Evolutionary conservation across 2,888 invertebrate genomes (phyloP).

Genomic region (Amphipoea lucens): DNA sequence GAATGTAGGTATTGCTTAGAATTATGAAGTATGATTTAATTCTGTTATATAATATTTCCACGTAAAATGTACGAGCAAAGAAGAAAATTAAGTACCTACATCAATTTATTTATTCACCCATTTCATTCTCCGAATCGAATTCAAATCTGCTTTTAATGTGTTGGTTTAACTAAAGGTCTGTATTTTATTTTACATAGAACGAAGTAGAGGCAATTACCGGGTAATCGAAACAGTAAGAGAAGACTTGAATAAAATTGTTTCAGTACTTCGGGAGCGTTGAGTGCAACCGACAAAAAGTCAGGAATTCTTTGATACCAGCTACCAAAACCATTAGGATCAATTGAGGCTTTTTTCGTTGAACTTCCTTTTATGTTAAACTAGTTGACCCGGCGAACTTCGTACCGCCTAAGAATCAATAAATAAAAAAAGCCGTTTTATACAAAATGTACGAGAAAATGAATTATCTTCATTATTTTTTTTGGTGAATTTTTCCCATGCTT

Average conservation of each 20-base stretch:
- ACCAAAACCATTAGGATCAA: conserved; percentile 6
- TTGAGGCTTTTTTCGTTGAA: conserved; percentile 18
- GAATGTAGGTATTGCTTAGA: background rate
- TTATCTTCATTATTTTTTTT: too few relatives aligned
- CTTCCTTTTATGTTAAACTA: conserved; percentile 5
- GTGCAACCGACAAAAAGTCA: conserved; percentile 33
- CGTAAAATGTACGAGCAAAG: background rate
- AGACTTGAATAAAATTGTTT: conserved; percentile 23
- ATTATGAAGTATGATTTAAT: background rate
- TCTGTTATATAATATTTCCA: background rate
- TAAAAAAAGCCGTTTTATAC: too few relatives aligned
- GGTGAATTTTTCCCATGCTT: too few relatives aligned
- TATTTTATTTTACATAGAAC: conserved; percentile 2
- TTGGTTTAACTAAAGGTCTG: background rate
- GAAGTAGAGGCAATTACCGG: background rate
- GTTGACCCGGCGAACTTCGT: too few relatives aligned
- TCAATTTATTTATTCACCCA: background rate
- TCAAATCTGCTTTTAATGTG: background rate
- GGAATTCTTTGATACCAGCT: conserved; percentile 35
- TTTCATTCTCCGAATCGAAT: conserved; percentile 1
- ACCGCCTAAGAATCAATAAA: too few relatives aligned
- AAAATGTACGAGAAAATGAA: too few relatives aligned
- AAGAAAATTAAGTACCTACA: background rate
- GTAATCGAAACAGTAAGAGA: conserved; percentile 15
- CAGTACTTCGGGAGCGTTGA: conserved; percentile 11